Conservation (phyloP, 2,888 invertebrate species). For the Magallana nippona region DNA sequence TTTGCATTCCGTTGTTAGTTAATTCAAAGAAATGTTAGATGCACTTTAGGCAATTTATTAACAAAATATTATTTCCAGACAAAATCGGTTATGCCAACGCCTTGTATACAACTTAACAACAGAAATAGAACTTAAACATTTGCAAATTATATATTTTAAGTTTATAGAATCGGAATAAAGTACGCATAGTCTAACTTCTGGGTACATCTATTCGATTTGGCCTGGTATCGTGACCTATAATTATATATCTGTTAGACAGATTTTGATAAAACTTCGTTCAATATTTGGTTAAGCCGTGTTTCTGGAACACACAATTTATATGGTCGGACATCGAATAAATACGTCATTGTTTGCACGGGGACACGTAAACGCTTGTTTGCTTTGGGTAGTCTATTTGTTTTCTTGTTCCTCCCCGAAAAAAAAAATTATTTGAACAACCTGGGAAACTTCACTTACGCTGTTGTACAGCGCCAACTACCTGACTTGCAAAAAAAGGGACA, state of each 20-base stretch:
- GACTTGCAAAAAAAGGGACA: too few species aligned
- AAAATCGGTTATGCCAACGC: too few species aligned
- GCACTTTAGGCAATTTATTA: too few species aligned
- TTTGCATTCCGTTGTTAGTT: too few species aligned
- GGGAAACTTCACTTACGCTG: not conserved
- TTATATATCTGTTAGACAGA: not conserved
- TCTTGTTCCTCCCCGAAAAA: not conserved
- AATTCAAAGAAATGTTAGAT: too few species aligned
- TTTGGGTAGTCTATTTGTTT: not conserved
- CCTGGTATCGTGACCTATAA: constrained; percentile 19
- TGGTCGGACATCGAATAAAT: not conserved
- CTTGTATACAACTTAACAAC: too few species aligned
- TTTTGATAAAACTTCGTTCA: constrained; percentile 1
- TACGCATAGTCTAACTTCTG: too few species aligned
- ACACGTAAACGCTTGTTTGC: constrained; percentile 12
- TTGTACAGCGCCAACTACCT: too few species aligned
- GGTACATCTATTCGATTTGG: not conserved
- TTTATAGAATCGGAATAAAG: too few species aligned
- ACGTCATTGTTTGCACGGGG: not conserved
- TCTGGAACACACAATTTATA: not conserved
- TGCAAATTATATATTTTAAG: too few species aligned
- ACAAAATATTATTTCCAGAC: too few species aligned
- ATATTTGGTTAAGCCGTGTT: constrained; percentile 24
- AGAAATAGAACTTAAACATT: too few species aligned
- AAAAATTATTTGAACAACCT: not conserved